Percentiles rank a stretch among this genome's conserved stretches.
Conservation (phyloP, 1,140 invertebrate species). For the Matsumurasca onukii region DNA sequence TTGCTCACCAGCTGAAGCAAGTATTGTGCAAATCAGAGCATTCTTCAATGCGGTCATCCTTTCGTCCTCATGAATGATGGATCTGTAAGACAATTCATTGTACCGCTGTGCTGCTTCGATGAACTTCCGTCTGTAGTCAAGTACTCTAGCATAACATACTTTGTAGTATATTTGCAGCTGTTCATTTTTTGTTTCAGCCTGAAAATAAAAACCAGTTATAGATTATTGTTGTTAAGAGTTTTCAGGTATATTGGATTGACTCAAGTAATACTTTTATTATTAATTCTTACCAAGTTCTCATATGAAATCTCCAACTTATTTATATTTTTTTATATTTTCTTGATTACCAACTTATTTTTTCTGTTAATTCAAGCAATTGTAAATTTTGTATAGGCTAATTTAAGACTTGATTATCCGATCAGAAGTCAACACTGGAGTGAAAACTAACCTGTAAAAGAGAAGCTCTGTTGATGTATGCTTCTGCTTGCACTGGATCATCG, state of each 20-base stretch:
- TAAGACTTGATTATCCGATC: no score
- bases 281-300: no score
- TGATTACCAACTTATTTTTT: no score
- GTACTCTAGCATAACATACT: slow-evolving; percentile 94
- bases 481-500: slow-evolving; percentile 95
- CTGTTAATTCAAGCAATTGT: no score
- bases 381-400: no score
- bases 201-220: slow-evolving; percentile 35
- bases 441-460: slow-evolving; percentile 70
- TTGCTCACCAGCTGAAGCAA: slow-evolving; percentile 91
- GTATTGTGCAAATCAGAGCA: slow-evolving; percentile 94
- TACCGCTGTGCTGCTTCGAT: slow-evolving; percentile 98
- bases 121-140: slow-evolving; percentile 96
- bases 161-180: slow-evolving; percentile 96
- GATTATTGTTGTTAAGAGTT: no score
- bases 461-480: slow-evolving; percentile 95
- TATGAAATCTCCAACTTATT: no score
- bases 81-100: slow-evolving; percentile 96
- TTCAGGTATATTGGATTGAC: no score
- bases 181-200: slow-evolving; percentile 93
- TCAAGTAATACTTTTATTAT: no score
- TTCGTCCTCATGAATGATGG: slow-evolving; percentile 91
- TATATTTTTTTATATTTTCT: no score
- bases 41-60: slow-evolving; percentile 92
- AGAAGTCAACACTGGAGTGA: no score